Conservation (phyloP, 1,140 invertebrate species). For the Drosophila elegans region DNA sequence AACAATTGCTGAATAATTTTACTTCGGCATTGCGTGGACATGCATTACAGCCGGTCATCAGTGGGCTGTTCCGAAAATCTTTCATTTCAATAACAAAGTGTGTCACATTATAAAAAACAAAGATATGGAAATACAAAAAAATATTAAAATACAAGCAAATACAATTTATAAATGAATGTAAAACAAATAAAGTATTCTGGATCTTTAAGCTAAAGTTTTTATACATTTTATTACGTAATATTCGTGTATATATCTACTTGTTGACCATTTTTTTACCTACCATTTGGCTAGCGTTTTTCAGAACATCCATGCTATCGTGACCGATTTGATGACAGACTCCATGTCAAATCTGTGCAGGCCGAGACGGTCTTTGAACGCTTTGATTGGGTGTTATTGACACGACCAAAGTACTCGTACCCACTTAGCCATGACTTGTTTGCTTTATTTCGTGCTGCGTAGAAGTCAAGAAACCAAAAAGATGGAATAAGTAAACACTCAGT, state of each 20-base stretch:
- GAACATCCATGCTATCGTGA: conserved; percentile 34
- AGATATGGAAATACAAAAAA: too few species aligned
- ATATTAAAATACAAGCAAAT: too few species aligned
- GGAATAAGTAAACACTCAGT: conserved; percentile 11
- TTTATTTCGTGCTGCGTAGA: neutral
- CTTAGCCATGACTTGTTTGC: conserved; percentile 41
- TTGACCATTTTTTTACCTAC: neutral
- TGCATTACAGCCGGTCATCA: conserved; percentile 10
- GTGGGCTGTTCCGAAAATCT: conserved; percentile 28
- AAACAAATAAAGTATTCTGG: too few species aligned
- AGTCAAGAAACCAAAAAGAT: neutral
- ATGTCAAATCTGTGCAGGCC: conserved; percentile 13
- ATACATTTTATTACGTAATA: too few species aligned
- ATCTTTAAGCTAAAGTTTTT: too few species aligned
- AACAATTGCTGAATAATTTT: conserved; percentile 68
- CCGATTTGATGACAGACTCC: conserved; percentile 25
- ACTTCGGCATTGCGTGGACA: conserved; percentile 28
- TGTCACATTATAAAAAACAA: too few species aligned
- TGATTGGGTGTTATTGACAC: conserved; percentile 71
- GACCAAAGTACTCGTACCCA: conserved; percentile 33
- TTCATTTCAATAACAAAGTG: neutral
- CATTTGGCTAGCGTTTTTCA: conserved; percentile 9
- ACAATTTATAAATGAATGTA: neutral
- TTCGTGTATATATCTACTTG: neutral
- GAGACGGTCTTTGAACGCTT: conserved; percentile 54